Evolutionary conservation across 2,888 invertebrate species (phyloP).

Genomic region (Aleiodes testaceus): DNA sequence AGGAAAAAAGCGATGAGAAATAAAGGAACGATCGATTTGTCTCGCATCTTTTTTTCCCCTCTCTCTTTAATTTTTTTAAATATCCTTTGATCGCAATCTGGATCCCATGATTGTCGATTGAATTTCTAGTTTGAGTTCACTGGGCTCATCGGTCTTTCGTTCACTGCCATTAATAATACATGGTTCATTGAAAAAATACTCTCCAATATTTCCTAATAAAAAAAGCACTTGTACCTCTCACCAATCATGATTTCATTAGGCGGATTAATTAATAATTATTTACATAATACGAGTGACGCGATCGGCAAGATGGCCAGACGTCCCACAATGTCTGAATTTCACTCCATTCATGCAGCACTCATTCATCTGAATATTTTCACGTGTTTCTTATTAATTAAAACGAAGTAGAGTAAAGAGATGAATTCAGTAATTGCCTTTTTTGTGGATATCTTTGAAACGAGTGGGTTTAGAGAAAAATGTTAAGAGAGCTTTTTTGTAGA

Average conservation of each 20-base stretch:
- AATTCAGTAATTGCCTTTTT: not conserved
- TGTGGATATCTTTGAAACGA: not conserved
- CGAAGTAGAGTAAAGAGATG: conserved; percentile 15
- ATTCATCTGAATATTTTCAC: conserved; percentile 15
- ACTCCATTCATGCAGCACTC: conserved; percentile 19
- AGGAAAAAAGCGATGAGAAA: conserved; percentile 15
- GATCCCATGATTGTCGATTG: conserved; percentile 1
- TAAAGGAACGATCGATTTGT: conserved; percentile 30
- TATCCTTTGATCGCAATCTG: not conserved
- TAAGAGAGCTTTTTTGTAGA: too few relatives aligned
- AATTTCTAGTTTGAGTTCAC: conserved; percentile 1
- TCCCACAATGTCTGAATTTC: conserved; percentile 1
- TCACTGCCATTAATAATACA: conserved; percentile 26
- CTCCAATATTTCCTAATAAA: conserved; percentile 12
- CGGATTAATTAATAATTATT: conserved; percentile 26
- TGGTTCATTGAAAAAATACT: conserved; percentile 5
- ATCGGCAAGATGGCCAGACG: conserved; percentile 7
- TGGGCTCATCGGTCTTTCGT: conserved; percentile 2
- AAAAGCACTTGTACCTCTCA: conserved; percentile 15
- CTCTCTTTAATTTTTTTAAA: not conserved
- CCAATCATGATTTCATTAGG: conserved; percentile 17
- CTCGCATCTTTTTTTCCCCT: conserved; percentile 19
- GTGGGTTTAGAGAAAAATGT: not conserved
- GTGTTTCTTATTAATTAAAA: not conserved
- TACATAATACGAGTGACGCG: conserved; percentile 21